Evolutionary conservation across 2,888 invertebrate genomes (phyloP), one percentile per base, ranked within the genome.

Genomic region (Drosophila atripex): DNA sequence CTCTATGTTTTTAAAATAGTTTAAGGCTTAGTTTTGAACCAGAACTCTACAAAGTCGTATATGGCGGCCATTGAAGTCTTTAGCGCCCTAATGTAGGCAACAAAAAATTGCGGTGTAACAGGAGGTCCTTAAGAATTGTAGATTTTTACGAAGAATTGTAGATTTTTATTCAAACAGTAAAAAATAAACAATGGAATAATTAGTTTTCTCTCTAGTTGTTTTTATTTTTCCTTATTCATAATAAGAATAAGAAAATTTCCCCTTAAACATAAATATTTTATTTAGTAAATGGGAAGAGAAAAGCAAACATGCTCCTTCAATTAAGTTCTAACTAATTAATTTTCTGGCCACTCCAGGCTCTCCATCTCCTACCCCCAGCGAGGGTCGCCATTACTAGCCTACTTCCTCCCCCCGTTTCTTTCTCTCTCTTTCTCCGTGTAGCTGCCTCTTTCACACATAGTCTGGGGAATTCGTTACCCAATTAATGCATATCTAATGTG

Each of bases 401-500:
- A n/a, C 35, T n/a, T 7, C n/a, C n/a, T n/a, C 23, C 32, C 43
- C 9, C 46, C 16, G 3, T 16, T 11, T 7, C 35, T 9, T 18
- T 56, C 28, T 56, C 43, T 38, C 28, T 45, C 69, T 49, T 6
- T 7, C 18, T 11, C 9, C 21, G n/a, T n/a, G 23, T 18, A 18
- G 12, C 45, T 45, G 12, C 12, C 21, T 45, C 45, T 50, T 11
- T n/a, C 16, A 9, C 28, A 46, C 66, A 16, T 46, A 30, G 38
- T 35, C 14, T 2, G 2, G 35, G n/a, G 64, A 39, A 54, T 49
- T 66, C 53, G 60, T 54, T 55, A 47, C 51, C 59, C 60, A 71
- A 75, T 78, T 88, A 86, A 80, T 86, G 86, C 80, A 77, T 76
- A 79, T 71, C 76, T 80, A 80, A 86, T 86, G 82, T 88, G 89